A percentile compares a stretch with the other conserved stretches of the same genome.
Conservation (phyloP, 2,888 invertebrate species). For the Tetragnatha montana region DNA sequence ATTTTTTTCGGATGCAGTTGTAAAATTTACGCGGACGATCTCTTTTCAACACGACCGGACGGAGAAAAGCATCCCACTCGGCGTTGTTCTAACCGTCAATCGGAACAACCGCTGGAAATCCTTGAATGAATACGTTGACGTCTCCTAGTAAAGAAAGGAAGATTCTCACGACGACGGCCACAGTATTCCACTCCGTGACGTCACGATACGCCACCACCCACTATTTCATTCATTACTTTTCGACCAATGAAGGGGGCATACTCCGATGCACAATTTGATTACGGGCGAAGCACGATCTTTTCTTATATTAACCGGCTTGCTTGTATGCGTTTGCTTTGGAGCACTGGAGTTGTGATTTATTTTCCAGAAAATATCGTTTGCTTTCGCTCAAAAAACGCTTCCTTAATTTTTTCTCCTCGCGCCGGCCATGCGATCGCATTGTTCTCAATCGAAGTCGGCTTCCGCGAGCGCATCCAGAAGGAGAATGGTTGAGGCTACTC, state of each 20-base stretch:
- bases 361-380: not conserved
- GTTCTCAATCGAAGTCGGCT: not conserved
- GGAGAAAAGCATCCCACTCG: too few relatives aligned
- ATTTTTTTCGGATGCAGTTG: too few relatives aligned
- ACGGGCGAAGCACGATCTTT: slow-evolving; percentile 40
- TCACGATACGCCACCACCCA: slow-evolving; percentile 48
- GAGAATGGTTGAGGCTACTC: not conserved
- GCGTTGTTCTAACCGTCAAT: not conserved
- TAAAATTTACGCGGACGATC: too few relatives aligned
- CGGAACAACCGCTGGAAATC: not conserved
- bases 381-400: not conserved
- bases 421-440: not conserved
- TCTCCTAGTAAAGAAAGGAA: not conserved
- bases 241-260: slow-evolving; percentile 47
- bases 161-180: slow-evolving; percentile 2
- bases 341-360: slow-evolving; percentile 33
- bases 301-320: slow-evolving; percentile 26
- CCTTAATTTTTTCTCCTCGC: not conserved
- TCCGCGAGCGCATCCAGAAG: not conserved
- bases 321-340: slow-evolving; percentile 13
- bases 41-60: too few relatives aligned
- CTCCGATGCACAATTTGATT: slow-evolving; percentile 25
- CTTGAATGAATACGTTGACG: slow-evolving; percentile 3
- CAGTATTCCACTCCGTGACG: slow-evolving; percentile 30
- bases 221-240: slow-evolving; percentile 66